A percentile compares a stretch with the other conserved stretches of the same genome.
These are phyloP conservation scores for Hucho hucho DNA, from an alignment of 2,113 vertebrate species.

Conservation along the genomic window DNA sequence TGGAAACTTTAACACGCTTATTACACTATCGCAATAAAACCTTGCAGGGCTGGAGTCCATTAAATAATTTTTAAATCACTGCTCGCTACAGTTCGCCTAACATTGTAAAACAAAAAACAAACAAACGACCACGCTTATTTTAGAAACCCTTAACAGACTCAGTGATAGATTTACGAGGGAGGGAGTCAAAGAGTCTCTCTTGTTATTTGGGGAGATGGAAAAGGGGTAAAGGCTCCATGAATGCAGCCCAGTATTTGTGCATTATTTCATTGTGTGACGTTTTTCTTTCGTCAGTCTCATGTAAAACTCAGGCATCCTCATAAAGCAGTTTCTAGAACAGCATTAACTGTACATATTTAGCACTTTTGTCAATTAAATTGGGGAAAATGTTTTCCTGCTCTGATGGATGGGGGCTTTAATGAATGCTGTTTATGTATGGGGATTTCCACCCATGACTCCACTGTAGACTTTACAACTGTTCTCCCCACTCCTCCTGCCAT, in stretches of 20 bases:
- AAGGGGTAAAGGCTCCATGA: slow-evolving; percentile 22
- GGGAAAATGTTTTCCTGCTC: slow-evolving; percentile 42
- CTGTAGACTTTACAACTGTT: slow-evolving; percentile 62
- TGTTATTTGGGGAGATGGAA: slow-evolving; percentile 9
- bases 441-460: slow-evolving; percentile 27
- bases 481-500: slow-evolving; percentile 28
- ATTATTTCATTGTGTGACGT: slow-evolving; percentile 41
- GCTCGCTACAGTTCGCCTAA: slow-evolving; percentile 21
- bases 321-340: slow-evolving; percentile 58
- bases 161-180: slow-evolving; percentile 57
- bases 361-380: slow-evolving; percentile 62
- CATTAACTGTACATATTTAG: slow-evolving; percentile 49
- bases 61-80: slow-evolving; percentile 44
- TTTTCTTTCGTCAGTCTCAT: slow-evolving; percentile 40
- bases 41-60: slow-evolving; percentile 34
- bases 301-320: slow-evolving; percentile 41
- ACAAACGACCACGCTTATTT: slow-evolving; percentile 35
- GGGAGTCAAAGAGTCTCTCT: slow-evolving; percentile 44
- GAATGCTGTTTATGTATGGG: slow-evolving; percentile 52
- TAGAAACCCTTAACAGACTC: slow-evolving; percentile 46
- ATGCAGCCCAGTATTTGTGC: slow-evolving; percentile 41
- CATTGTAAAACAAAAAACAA: slow-evolving; percentile 43
- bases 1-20: slow-evolving; percentile 43
- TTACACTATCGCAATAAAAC: slow-evolving; percentile 57
- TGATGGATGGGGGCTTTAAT: slow-evolving; percentile 24